These are phyloP conservation scores for Neria commutata DNA, from an alignment of 2,888 invertebrate genomes.

Conservation along the genomic window DNA sequence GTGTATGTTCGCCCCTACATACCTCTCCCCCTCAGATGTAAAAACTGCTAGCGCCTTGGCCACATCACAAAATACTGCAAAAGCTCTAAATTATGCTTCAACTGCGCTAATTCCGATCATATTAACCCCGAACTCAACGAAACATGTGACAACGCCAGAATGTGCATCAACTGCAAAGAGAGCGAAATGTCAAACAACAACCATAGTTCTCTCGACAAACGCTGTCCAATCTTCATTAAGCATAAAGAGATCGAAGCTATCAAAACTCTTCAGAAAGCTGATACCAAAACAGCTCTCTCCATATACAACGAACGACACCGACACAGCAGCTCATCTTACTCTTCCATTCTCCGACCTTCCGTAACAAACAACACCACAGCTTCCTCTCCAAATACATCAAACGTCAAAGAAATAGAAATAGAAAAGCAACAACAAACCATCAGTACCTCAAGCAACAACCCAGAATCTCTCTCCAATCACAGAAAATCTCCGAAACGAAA, in stretches of 20 bases:
- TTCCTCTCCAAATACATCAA: too few relatives aligned
- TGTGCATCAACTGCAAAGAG: not conserved
- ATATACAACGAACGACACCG: too few relatives aligned
- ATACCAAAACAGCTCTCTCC: not conserved
- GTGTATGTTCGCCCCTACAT: constrained; percentile 18
- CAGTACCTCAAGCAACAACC: too few relatives aligned
- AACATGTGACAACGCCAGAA: not conserved
- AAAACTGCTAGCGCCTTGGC: not conserved
- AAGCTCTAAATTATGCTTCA: not conserved
- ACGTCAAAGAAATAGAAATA: too few relatives aligned
- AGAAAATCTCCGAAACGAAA: too few relatives aligned
- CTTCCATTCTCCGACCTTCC: too few relatives aligned
- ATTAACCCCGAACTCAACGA: not conserved
- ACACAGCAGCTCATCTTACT: too few relatives aligned
- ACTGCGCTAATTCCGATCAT: not conserved
- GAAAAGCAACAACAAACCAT: too few relatives aligned
- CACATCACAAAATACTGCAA: not conserved
- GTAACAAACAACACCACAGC: too few relatives aligned
- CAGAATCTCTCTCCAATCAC: too few relatives aligned
- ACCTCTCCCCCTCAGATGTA: not conserved
- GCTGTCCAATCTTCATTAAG: not conserved
- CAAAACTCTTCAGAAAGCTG: not conserved
- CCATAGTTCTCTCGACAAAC: not conserved
- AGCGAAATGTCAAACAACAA: not conserved
- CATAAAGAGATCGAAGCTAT: constrained; percentile 1